Evolutionary conservation across 2,888 invertebrate species (phyloP), one percentile per base, ranked within the genome.

Genomic region (Oligia latruncula): DNA sequence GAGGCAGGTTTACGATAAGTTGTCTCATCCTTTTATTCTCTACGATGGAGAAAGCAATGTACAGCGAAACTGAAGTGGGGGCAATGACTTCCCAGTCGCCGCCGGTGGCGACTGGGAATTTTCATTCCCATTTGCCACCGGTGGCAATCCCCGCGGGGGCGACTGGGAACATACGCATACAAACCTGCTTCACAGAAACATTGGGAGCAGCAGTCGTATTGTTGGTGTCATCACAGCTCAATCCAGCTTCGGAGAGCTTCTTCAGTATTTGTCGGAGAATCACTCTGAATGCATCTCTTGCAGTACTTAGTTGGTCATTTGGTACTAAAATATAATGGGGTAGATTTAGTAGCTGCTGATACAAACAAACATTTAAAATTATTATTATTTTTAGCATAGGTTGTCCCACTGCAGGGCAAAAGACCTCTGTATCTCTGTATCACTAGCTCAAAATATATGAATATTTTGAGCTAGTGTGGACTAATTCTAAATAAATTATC

Each of bases 291-390:
- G 97, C 97, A 94, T 97, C 97, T 66, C 95, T 97, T 73, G 98
- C 98, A 73, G 97, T 97, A 71, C 98, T 98, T 80, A 98, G 97
- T 92, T 98, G 98, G 90, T 98, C 97, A 77, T 98, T 97, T 89
- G 98, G 97, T 90, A 98, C 98, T 91, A 71, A 71, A 88, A 88
- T 43, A 70, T 0, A 67, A 82, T 60, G 8, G 6, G 9, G 2
- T 43, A 13, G 2, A 4, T 68, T 73, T 13, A 58, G 1, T 74
- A 46, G 6, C n/a, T 23, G 35, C 4, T n/a, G n/a, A 40, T 9
- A 40, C 20, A 62, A 62, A 40, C 20, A 62, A 62, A 15, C 29
- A 62, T 62, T 29, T 29, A n/a, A 58, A 58, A 58, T 58, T 11
- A n/a, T 60, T 5, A 13, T 60, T 60, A 60, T n/a, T 60, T n/a